Percentiles rank a stretch among this genome's conserved stretches.
Conservation (phyloP, 2,113 vertebrate genomes). For the Sphaerodactylus townsendi region DNA sequence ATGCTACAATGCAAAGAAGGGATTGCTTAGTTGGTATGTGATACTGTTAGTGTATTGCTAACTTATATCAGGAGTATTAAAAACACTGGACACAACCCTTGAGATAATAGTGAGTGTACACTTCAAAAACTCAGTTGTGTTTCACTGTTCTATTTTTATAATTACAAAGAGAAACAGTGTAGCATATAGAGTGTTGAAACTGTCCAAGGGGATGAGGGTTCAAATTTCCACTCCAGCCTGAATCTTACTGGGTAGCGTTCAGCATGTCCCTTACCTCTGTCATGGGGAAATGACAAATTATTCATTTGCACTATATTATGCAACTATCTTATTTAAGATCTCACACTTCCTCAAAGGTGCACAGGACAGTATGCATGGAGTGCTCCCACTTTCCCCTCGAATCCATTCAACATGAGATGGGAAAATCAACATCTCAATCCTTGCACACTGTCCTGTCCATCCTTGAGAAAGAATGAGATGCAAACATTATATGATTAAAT, state of each 20-base stretch:
- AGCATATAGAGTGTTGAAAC: background rate
- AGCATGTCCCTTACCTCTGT: background rate
- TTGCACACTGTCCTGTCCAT: background rate
- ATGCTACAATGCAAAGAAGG: background rate
- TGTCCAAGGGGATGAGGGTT: background rate
- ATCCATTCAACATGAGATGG: background rate
- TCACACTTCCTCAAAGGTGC: too few relatives aligned
- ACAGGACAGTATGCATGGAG: too few relatives aligned
- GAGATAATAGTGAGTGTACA: background rate
- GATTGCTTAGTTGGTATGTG: slow-evolving; percentile 39
- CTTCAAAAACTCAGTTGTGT: background rate
- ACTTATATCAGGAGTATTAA: background rate
- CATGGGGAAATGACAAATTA: too few relatives aligned
- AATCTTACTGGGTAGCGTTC: background rate
- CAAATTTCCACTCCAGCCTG: background rate
- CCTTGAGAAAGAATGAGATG: slow-evolving; percentile 31
- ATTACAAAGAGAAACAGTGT: background rate
- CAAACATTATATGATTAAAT: slow-evolving; percentile 46
- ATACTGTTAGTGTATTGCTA: slow-evolving; percentile 43
- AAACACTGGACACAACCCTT: background rate
- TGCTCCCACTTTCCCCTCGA: too few relatives aligned
- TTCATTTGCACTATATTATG: too few relatives aligned
- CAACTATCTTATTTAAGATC: too few relatives aligned
- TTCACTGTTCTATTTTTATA: background rate
- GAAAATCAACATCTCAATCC: background rate